Base-by-base conservation (phyloP, 2,113 vertebrate species). In the Indri indri region DNA sequence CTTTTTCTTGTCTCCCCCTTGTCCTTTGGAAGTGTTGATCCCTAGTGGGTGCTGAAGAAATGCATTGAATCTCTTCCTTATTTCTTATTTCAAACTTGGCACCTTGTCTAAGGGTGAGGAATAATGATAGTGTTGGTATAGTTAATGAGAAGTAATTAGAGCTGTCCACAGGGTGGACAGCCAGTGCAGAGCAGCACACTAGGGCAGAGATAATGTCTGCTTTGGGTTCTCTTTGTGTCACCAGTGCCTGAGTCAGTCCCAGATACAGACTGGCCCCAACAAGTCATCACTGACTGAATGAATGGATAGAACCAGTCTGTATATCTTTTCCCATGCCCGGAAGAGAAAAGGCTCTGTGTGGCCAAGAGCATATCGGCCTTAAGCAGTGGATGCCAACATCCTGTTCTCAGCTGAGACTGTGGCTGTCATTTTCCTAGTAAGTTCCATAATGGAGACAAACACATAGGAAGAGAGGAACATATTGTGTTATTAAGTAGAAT, bases 201-300 rank as follows among this genome's bases (percentile, higher is more conserved):
- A 20, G 34, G n/a, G 16, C 52, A 88, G 30, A 73, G 25, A 30
- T 30, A 14, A 7, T 30, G 6, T 45, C 5, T 71, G 27, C 25
- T 76, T 54, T 66, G 13, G 45, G 5, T 30, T 90, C 4, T n/a
- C 13, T 7, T 6, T 73, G 77, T 50, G 30, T 79, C 32, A 79
- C 16, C 17, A 71, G 11, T 42, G 45, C 32, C 22, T 54, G 73
- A 57, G 25, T n/a, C 12, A 17, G 14, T 50, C 47, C 25, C 7
- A 45, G 25, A 7, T 52, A n/a, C 1, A 37, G 37, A 45, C 3
- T 17, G 4, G 13, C 42, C 52, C 8, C 13, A 10, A 2, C 0
- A 68, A 79, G 32, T 68, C 57, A 74, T 5, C 86, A 25, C 65
- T 17, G 68, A 47, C 20, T 65, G 9, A 65, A 42, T 32, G 25